phyloP scores from a whole-genome alignment of 2,888 invertebrate species.

The Elegia similella region DNA sequence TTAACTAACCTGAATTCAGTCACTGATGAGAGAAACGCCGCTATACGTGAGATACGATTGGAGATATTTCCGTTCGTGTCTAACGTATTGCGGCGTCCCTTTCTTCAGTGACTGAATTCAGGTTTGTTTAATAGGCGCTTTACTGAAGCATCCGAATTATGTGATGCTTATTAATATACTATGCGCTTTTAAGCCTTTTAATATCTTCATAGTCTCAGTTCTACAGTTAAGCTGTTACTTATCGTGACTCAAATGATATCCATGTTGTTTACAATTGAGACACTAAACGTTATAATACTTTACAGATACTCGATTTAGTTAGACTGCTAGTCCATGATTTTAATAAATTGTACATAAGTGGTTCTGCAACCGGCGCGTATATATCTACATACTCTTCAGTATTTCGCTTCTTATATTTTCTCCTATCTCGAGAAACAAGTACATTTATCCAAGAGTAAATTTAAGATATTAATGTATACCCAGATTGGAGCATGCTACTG shows the following conservation, averaged over 20 bases:
- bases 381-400: slow-evolving; percentile 15
- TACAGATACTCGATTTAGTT: neutral
- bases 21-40: too few species aligned
- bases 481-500: slow-evolving; percentile 47
- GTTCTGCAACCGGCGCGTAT: slow-evolving; percentile 38
- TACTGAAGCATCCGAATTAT: neutral
- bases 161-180: neutral
- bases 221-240: neutral
- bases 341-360: slow-evolving; percentile 11
- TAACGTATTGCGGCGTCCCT: too few species aligned
- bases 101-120: too few species aligned
- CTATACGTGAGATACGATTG: too few species aligned
- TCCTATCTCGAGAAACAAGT: slow-evolving; percentile 39
- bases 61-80: too few species aligned
- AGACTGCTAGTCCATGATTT: neutral
- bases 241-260: neutral
- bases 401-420: slow-evolving; percentile 39
- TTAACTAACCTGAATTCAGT: too few species aligned
- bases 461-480: slow-evolving; percentile 35
- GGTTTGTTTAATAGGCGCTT: too few species aligned
- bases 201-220: neutral
- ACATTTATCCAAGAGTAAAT: slow-evolving; percentile 31
- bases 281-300: neutral
- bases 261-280: neutral
- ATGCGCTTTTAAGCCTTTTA: neutral